phyloP scores from a whole-genome alignment of 2,113 vertebrate genomes.

The Thalassarche chlororhynchos region DNA sequence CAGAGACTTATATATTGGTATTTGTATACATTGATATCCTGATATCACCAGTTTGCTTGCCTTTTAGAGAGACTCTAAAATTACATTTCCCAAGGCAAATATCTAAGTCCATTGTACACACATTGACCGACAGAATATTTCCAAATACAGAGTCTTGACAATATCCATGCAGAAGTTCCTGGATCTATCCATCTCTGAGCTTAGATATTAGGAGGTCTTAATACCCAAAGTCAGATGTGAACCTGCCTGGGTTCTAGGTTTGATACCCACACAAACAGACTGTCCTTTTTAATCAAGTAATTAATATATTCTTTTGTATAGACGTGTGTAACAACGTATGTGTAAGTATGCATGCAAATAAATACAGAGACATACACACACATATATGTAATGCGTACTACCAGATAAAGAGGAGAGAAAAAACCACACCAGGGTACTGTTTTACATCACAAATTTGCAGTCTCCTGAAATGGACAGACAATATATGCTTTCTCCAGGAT shows the following conservation, averaged over 20 bases:
- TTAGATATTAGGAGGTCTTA: neutral
- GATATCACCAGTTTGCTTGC: neutral
- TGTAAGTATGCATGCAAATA: neutral
- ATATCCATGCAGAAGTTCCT: neutral
- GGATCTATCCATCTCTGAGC: neutral
- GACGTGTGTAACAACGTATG: neutral
- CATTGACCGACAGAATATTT: neutral
- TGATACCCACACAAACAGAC: neutral
- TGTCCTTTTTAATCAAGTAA: neutral
- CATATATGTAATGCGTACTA: too few species aligned
- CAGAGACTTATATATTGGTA: neutral
- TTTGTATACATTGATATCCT: neutral
- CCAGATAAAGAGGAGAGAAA: neutral
- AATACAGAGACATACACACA: neutral
- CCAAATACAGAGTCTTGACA: neutral
- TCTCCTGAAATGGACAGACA: neutral
- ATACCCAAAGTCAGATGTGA: neutral
- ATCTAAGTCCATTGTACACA: neutral
- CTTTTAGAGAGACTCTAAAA: neutral
- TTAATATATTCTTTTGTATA: neutral
- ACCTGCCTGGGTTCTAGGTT: neutral
- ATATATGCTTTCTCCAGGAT: neutral
- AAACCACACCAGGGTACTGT: neutral
- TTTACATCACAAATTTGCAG: neutral
- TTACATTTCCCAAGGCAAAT: neutral